phyloP scores from a whole-genome alignment of 2,797 vertebrate genomes.

The Apogon talboti region DNA sequence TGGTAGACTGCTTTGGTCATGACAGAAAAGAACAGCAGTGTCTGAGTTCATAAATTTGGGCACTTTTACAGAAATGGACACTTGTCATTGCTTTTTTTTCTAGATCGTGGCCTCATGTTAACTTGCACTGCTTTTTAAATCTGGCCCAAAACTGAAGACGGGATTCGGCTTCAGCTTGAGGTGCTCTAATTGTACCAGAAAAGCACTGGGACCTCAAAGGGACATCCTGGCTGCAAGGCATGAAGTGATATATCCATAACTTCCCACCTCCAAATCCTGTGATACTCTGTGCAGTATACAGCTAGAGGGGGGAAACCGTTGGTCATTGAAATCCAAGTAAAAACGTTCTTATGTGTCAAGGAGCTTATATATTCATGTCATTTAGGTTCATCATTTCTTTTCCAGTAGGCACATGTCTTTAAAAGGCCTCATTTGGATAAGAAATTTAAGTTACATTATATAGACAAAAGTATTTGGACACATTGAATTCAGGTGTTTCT shows the following conservation, averaged over 20 bases:
- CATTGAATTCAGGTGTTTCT: too few relatives aligned
- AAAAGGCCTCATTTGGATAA: constrained; percentile 17
- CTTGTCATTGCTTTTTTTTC: too few relatives aligned
- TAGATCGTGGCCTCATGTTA: too few relatives aligned
- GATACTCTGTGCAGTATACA: constrained; percentile 38
- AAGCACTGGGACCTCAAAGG: constrained; percentile 31
- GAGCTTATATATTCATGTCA: not conserved
- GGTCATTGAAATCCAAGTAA: constrained; percentile 36
- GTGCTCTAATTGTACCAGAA: constrained; percentile 44
- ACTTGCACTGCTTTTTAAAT: too few relatives aligned
- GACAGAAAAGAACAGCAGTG: too few relatives aligned
- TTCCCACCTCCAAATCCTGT: constrained; percentile 50
- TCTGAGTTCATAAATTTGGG: too few relatives aligned
- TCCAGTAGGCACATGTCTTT: constrained; percentile 8
- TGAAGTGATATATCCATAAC: constrained; percentile 52
- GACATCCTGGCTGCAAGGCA: constrained; percentile 43
- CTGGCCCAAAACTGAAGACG: constrained; percentile 18
- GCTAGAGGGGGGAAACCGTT: constrained; percentile 35
- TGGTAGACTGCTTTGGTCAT: too few relatives aligned
- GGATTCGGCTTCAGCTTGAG: constrained; percentile 32
- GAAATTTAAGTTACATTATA: constrained; percentile 31
- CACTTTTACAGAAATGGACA: too few relatives aligned
- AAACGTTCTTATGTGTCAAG: not conserved
- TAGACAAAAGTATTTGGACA: too few relatives aligned
- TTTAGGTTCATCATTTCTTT: constrained; percentile 17